Evolutionary conservation across 1,140 invertebrate species (phyloP).

Genomic region (Phymastichus coffea): DNA sequence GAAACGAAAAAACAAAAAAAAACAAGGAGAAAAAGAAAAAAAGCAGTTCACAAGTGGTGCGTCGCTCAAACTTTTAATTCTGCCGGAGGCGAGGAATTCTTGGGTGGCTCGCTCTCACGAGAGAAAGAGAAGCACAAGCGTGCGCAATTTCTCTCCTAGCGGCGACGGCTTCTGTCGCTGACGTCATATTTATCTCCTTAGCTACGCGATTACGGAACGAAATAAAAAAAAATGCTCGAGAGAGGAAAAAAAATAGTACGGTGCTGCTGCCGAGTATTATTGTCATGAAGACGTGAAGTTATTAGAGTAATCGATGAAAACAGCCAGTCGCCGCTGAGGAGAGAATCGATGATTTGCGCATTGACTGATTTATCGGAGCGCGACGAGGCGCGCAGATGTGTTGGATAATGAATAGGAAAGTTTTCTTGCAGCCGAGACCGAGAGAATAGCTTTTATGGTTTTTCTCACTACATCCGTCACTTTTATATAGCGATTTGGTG

Average conservation of each 20-base stretch:
- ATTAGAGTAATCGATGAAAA: neutral
- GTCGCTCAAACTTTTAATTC: too few species aligned
- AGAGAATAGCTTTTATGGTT: slow-evolving; percentile 10
- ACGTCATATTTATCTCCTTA: slow-evolving; percentile 51
- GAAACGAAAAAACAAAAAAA: too few species aligned
- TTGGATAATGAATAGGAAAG: slow-evolving; percentile 15
- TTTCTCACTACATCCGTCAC: slow-evolving; percentile 17
- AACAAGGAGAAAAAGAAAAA: too few species aligned
- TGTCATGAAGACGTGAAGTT: too few species aligned
- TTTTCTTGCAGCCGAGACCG: neutral
- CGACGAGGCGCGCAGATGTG: neutral
- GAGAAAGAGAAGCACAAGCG: too few species aligned
- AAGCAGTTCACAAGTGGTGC: too few species aligned
- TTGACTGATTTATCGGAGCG: slow-evolving; percentile 7
- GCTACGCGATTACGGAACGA: slow-evolving; percentile 42
- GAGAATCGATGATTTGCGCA: neutral
- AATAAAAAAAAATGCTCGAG: neutral
- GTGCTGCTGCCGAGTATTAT: too few species aligned
- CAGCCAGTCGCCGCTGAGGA: neutral
- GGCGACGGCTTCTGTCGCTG: slow-evolving; percentile 41
- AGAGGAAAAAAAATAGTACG: too few species aligned
- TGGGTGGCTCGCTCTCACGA: too few species aligned
- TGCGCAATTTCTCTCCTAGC: slow-evolving; percentile 25
- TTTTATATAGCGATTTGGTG: slow-evolving; percentile 4
- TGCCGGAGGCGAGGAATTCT: neutral